A percentile compares a stretch with the other conserved stretches of the same genome.
Conservation (phyloP, 2,113 vertebrate genomes). For the Junco hyemalis region DNA sequence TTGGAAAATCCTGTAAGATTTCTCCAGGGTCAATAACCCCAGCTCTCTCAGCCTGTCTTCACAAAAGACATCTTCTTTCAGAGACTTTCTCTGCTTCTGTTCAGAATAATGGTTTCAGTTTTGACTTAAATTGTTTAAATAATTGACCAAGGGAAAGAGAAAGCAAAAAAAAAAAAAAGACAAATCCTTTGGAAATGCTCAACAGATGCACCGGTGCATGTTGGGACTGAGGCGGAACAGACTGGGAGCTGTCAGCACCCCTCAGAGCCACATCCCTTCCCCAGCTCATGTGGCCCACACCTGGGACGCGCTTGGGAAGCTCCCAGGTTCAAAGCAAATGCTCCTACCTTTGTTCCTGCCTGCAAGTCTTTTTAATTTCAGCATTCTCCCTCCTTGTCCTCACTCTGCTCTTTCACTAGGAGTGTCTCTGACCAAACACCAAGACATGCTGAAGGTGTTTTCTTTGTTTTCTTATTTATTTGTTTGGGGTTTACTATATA, state of each 20-base stretch:
- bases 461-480: background rate
- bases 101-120: background rate
- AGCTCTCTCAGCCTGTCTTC: background rate
- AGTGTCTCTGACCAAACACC: background rate
- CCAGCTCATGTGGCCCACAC: slow-evolving; percentile 26
- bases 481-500: fast-evolving
- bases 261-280: slow-evolving; percentile 25
- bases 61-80: background rate
- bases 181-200: background rate
- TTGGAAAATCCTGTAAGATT: background rate
- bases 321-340: slow-evolving; percentile 41
- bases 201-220: background rate
- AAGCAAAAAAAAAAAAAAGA: background rate
- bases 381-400: background rate
- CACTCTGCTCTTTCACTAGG: background rate
- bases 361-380: background rate
- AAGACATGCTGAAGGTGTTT: fast-evolving
- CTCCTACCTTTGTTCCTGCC: slow-evolving; percentile 22
- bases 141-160: background rate
- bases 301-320: background rate
- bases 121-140: background rate
- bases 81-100: background rate
- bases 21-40: background rate
- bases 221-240: background rate
- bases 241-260: slow-evolving; percentile 33